Evolutionary conservation across 2,888 invertebrate genomes (phyloP), one percentile per base, ranked within the genome.

Genomic region (Enoplolaimus lenunculus): DNA sequence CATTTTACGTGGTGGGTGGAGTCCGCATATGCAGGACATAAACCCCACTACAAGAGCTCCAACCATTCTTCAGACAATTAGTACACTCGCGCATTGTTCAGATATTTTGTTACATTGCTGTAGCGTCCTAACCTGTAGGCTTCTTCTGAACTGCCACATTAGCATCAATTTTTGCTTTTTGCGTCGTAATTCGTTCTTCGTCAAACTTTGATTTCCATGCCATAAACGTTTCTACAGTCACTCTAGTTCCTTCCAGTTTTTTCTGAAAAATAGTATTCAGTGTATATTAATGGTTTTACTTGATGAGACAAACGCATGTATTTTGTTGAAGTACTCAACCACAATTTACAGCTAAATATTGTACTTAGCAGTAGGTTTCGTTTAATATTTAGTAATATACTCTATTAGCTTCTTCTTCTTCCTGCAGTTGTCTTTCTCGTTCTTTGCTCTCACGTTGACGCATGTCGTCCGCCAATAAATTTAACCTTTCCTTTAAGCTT

Each of bases 141-240:
- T 68, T 70, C 68, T 69, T 57, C 2, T n/a, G 2, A 59, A n/a
- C n/a, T 3, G 57, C 16, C 35, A 3, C 45, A 7, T 2, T 28
- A 30, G 67, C 28, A n/a, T 31, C 28, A 7, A 26, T 7, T 67
- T 67, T 26, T 3, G 29, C 34, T 30, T 30, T 31, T 7, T 13
- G 3, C 33, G 2, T 26, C 13, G 34, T 13, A 28, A 16, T 70
- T 83, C 89, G 88, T 80, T 95, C 94, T 35, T 87, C 87, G 81
- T 97, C 95, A 85, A 98, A 98, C 74, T 88, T 86, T 71, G 87
- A 86, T 80, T 93, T 92, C 98, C 98, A 98, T 31, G 87, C 88
- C 78, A 94, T 82, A 82, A 98, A 98, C 3, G 91, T 88, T 83
- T 98, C 97, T 0, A 95, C 91, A 1, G 92, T 90, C 0, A 97